Evolutionary conservation across 2,113 vertebrate genomes (phyloP), one percentile per base, ranked within the genome.

Genomic region (Scomber scombrus): DNA sequence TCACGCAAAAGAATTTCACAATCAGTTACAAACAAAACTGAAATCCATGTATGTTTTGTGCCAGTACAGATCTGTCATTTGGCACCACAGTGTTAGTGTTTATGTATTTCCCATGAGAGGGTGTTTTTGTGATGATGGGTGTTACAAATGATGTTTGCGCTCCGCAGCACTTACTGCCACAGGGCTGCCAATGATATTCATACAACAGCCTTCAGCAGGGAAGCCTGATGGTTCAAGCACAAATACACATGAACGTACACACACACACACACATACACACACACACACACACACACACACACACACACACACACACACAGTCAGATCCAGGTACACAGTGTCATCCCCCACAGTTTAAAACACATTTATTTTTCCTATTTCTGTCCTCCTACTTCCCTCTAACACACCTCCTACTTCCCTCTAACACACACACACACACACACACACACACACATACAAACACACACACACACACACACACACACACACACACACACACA

Each of bases 141-240:
- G 75, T 72, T 84, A 68, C 34, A 82, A 76, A 80, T 82, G 46
- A 75, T 86, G 88, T 82, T 82, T 77, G 66, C n/a, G 3, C 75
- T 60, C 58, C 19, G 11, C 66, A 75, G 74, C 49, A 49, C 31
- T 51, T 34, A 7, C 29, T 46, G 86, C 82, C 82, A 67, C 51
- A 2, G 67, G 85, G 76, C 51, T 79, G 74, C 51, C 65, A 76
- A 60, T 67, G 60, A 86, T 85, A 78, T 73, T 83, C 66, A 55
- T 71, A 56, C 58, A 68, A 45, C 66, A 68, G 71, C 85, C 77
- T 80, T 55, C 55, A 87, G 79, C 70, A 26, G 29, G 43, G 70
- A 62, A 55, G 13, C 52, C 55, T 67, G 56, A 74, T 63, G 50
- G 68, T 54, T 54, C 2, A 18, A 65, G 21, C 15, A 54, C 51